Evolutionary conservation across 2,888 invertebrate genomes (phyloP).

Genomic region (Drosophila kuntzei): DNA sequence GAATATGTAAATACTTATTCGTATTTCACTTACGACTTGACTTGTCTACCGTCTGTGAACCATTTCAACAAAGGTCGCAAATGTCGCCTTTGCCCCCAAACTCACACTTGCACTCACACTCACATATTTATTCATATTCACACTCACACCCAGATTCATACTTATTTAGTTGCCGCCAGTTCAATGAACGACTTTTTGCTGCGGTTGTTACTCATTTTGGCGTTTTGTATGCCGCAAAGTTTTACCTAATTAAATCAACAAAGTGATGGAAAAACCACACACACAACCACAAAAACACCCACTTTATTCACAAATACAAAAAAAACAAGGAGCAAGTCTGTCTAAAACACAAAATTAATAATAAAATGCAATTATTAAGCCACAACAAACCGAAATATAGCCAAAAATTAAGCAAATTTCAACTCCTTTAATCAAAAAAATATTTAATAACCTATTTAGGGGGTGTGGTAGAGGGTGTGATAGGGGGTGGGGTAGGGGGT

Average conservation of each 20-base stretch:
- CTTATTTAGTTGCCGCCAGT: constrained; percentile 44
- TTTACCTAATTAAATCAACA: constrained; percentile 76
- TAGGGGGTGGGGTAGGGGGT: neutral
- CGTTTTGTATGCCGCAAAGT: constrained; percentile 58
- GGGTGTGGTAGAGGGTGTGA: neutral
- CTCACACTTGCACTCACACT: neutral
- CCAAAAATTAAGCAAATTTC: constrained; percentile 41
- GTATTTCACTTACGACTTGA: constrained; percentile 1
- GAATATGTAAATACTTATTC: constrained; percentile 2
- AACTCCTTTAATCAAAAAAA: neutral
- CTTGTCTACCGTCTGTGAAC: constrained; percentile 16
- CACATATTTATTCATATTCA: constrained; percentile 12
- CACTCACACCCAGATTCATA: constrained; percentile 23
- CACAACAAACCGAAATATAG: constrained; percentile 21
- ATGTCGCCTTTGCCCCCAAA: constrained; percentile 23
- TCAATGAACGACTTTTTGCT: constrained; percentile 61
- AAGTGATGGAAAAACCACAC: constrained; percentile 55
- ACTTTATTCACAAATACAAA: neutral
- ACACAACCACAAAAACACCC: constrained; percentile 1
- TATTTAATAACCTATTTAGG: neutral
- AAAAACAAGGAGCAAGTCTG: constrained; percentile 1
- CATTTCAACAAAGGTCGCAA: constrained; percentile 23
- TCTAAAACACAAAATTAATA: constrained; percentile 40
- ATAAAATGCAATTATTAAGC: constrained; percentile 61
- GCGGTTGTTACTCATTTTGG: constrained; percentile 69